Percentiles rank a stretch among this genome's conserved stretches.
These are phyloP conservation scores for Trinectes maculatus DNA, from an alignment of 2,113 vertebrate species.

Conservation along the genomic window DNA sequence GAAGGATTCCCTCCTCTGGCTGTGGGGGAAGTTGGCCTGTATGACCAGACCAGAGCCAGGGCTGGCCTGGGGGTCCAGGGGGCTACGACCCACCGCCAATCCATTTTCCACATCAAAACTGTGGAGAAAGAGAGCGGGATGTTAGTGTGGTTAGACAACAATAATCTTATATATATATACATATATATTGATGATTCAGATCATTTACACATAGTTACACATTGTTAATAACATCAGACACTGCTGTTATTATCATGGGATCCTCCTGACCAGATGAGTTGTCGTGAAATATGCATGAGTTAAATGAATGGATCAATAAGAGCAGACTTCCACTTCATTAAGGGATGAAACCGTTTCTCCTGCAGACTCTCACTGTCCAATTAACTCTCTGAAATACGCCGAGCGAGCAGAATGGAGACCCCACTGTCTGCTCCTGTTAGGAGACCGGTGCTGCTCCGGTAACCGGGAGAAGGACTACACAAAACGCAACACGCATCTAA, in stretches of 20 bases:
- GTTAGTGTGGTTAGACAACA: background rate
- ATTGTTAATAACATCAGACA: too few species aligned
- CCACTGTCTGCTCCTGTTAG: background rate
- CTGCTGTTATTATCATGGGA: background rate
- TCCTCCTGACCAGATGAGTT: slow-evolving; percentile 1
- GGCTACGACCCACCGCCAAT: slow-evolving; percentile 77
- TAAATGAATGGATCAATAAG: slow-evolving; percentile 8
- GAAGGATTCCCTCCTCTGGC: slow-evolving; percentile 92
- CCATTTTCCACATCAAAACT: slow-evolving; percentile 96
- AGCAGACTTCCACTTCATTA: background rate
- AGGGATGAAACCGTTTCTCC: background rate
- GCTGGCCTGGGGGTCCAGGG: slow-evolving; percentile 85
- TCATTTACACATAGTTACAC: too few species aligned
- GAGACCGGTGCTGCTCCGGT: background rate
- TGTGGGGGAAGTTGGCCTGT: slow-evolving; percentile 86
- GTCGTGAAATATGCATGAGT: slow-evolving; percentile 1
- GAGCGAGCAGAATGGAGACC: background rate
- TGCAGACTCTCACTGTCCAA: background rate
- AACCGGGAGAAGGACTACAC: slow-evolving; percentile 16
- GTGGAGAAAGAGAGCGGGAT: slow-evolving; percentile 7
- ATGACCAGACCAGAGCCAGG: slow-evolving; percentile 84
- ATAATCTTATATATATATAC: too few species aligned
- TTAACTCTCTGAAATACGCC: background rate
- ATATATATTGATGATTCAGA: too few species aligned
- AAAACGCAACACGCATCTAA: slow-evolving; percentile 27